Percentiles rank a stretch among this genome's conserved stretches.
Evolutionary conservation across 2,113 vertebrate genomes (phyloP).

Genomic region (Myocastor coypus): DNA sequence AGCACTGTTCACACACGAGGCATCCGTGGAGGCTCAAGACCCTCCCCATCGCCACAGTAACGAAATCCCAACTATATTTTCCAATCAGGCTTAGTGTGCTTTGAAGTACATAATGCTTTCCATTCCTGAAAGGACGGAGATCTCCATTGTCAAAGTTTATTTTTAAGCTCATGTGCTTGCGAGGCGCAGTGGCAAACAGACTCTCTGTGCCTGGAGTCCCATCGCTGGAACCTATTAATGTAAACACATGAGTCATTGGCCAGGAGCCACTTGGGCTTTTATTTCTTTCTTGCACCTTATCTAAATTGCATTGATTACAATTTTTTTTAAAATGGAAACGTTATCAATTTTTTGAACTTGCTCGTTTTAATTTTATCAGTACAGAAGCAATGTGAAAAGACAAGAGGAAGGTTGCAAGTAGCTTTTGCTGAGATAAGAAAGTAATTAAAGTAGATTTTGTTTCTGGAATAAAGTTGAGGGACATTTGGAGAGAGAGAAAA

Average conservation of each 20-base stretch:
- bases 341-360: constrained; percentile 48
- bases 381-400: constrained; percentile 44
- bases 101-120: constrained; percentile 82
- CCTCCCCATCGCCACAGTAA: constrained; percentile 70
- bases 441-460: constrained; percentile 27
- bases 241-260: constrained; percentile 76
- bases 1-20: constrained; percentile 52
- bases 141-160: constrained; percentile 74
- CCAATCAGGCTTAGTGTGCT: constrained; percentile 75
- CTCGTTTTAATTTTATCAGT: constrained; percentile 29
- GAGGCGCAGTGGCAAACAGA: constrained; percentile 70
- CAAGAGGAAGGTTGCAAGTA: constrained; percentile 20
- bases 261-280: constrained; percentile 18
- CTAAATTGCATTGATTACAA: constrained; percentile 58
- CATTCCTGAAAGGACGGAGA: constrained; percentile 80
- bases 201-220: constrained; percentile 68
- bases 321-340: neutral
- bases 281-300: constrained; percentile 62
- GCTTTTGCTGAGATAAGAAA: constrained; percentile 55
- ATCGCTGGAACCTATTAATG: constrained; percentile 76
- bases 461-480: constrained; percentile 31
- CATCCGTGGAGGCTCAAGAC: constrained; percentile 32
- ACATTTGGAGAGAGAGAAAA: constrained; percentile 19
- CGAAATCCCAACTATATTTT: constrained; percentile 71
- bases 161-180: constrained; percentile 79